Conservation (phyloP, 2,888 invertebrate genomes). For the Cerceris ruficornis region DNA sequence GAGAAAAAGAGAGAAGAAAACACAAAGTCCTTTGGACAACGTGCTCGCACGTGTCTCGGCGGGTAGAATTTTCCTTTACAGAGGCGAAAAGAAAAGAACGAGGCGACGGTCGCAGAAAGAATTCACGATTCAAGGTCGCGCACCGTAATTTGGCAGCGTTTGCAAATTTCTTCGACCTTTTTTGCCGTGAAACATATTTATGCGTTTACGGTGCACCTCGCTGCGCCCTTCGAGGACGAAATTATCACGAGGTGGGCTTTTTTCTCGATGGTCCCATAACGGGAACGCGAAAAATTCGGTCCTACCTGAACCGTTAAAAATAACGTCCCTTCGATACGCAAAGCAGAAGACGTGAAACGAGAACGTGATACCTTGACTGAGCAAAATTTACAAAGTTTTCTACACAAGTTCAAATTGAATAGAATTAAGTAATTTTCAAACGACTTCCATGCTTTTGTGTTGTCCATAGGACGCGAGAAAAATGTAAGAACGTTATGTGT, state of each 20-base stretch:
- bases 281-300: conserved; percentile 61
- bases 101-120: conserved; percentile 11
- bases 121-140: conserved; percentile 61
- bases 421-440: too few species aligned
- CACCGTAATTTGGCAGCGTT: conserved; percentile 65
- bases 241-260: conserved; percentile 29
- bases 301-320: conserved; percentile 58
- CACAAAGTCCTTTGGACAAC: not conserved
- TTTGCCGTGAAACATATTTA: conserved; percentile 61
- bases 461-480: conserved; percentile 19
- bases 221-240: conserved; percentile 58
- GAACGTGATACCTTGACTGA: not conserved
- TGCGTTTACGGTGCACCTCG: conserved; percentile 65
- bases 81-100: not conserved
- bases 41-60: conserved; percentile 9
- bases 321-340: conserved; percentile 28
- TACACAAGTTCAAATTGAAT: too few species aligned
- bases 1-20: not conserved
- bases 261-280: conserved; percentile 57
- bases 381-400: not conserved
- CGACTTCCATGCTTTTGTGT: not conserved
- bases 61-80: conserved; percentile 21
- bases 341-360: conserved; percentile 23
- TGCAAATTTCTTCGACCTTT: conserved; percentile 57
- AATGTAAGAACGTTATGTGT: conserved; percentile 21